phyloP scores from a whole-genome alignment of 2,113 vertebrate species.

The Syngnathus floridae region DNA sequence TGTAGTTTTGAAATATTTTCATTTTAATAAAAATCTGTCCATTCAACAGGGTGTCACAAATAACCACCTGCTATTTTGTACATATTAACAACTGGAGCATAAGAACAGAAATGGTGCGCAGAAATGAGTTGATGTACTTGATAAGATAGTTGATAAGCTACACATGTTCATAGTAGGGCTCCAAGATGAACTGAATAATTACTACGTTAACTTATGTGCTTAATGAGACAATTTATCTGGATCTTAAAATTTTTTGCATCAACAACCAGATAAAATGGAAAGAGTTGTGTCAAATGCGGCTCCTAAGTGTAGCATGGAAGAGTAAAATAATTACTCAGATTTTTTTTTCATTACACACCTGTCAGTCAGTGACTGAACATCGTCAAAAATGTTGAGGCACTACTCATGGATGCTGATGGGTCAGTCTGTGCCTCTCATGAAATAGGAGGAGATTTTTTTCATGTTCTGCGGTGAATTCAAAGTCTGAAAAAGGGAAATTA shows the following conservation, averaged over 20 bases:
- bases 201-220: not conserved
- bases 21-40: conserved; percentile 42
- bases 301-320: not conserved
- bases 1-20: conserved; percentile 9
- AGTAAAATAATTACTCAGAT: conserved; percentile 6
- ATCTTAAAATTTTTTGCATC: not conserved
- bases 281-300: not conserved
- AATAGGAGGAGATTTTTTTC: conserved; percentile 93
- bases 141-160: no score
- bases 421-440: conserved; percentile 72
- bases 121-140: not conserved
- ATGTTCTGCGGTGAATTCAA: conserved; percentile 71
- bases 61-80: conserved; percentile 46
- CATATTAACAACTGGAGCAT: conserved; percentile 50
- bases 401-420: not conserved
- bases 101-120: not conserved
- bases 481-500: conserved; percentile 57
- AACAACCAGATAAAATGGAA: not conserved
- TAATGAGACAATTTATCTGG: not conserved
- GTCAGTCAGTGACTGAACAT: conserved; percentile 11
- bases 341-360: conserved; percentile 4
- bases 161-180: conserved; percentile 10
- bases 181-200: not conserved
- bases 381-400: conserved; percentile 8
- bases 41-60: conserved; percentile 31